Conservation (phyloP, 2,113 vertebrate species). For the Redunca redunca region DNA sequence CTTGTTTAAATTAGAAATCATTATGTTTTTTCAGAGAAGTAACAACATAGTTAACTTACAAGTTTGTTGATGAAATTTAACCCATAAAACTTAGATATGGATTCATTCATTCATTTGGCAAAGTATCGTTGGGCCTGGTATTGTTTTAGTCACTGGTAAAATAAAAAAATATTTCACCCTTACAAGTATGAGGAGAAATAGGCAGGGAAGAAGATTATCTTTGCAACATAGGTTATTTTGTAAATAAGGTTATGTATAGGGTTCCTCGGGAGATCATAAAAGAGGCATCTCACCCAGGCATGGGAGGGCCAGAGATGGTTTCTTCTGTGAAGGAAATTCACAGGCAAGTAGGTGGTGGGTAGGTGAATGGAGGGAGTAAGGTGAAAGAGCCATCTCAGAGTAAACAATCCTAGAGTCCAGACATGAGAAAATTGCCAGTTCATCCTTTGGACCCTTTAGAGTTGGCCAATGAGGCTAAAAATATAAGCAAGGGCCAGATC, state of each 20-base stretch:
- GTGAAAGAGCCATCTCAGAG: not conserved
- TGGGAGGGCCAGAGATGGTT: not conserved
- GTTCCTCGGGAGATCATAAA: not conserved
- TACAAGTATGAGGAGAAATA: not conserved
- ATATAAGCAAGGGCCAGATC: not conserved
- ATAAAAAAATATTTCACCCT: not conserved
- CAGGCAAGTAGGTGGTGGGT: not conserved
- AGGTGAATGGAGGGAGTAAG: not conserved
- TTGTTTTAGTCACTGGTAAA: not conserved
- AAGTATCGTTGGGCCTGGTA: not conserved
- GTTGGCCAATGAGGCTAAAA: not conserved
- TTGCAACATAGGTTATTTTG: not conserved
- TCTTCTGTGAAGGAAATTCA: not conserved
- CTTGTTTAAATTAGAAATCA: not conserved
- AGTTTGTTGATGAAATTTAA: not conserved
- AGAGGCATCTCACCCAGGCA: not conserved
- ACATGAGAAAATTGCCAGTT: not conserved
- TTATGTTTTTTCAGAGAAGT: not conserved
- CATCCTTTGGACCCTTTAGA: not conserved
- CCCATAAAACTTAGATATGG: not conserved
- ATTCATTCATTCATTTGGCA: not conserved
- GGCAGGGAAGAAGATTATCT: not conserved
- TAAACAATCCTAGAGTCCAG: not conserved
- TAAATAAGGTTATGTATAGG: not conserved
- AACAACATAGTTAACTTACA: not conserved